phyloP scores from a whole-genome alignment of 2,113 vertebrate species.

The Vanacampus margaritifer region DNA sequence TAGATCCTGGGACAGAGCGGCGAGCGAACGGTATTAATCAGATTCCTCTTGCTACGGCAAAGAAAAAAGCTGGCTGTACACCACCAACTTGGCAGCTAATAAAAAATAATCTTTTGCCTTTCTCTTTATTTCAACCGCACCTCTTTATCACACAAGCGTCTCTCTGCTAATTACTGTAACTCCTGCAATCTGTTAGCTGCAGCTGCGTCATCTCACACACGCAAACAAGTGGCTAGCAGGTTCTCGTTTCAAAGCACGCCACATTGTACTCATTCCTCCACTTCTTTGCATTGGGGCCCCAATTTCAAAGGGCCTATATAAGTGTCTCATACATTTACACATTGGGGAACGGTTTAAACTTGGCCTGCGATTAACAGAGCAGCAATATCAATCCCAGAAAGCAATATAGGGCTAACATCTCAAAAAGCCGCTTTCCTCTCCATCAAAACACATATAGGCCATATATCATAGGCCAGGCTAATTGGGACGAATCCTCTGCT shows the following conservation, averaged over 20 bases:
- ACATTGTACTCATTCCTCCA: slow-evolving; percentile 65
- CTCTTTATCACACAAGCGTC: slow-evolving; percentile 50
- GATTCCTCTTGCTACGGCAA: slow-evolving; percentile 60
- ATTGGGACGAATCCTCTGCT: slow-evolving; percentile 47
- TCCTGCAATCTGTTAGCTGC: slow-evolving; percentile 63
- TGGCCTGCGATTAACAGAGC: slow-evolving; percentile 66
- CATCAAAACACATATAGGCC: slow-evolving; percentile 23
- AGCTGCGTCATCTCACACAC: slow-evolving; percentile 71
- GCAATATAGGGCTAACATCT: slow-evolving; percentile 69
- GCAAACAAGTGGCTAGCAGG: slow-evolving; percentile 75
- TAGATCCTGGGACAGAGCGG: slow-evolving; percentile 57
- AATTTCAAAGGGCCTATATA: slow-evolving; percentile 73
- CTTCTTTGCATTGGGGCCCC: slow-evolving; percentile 56
- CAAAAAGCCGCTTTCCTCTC: slow-evolving; percentile 34
- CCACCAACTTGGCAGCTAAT: slow-evolving; percentile 75
- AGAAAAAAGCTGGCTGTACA: slow-evolving; percentile 54
- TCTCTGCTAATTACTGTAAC: slow-evolving; percentile 63
- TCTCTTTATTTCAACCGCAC: slow-evolving; percentile 65
- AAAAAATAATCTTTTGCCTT: slow-evolving; percentile 73
- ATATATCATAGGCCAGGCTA: slow-evolving; percentile 46
- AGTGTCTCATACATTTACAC: slow-evolving; percentile 76
- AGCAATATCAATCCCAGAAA: slow-evolving; percentile 66
- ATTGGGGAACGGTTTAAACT: slow-evolving; percentile 74
- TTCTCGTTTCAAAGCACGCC: slow-evolving; percentile 72
- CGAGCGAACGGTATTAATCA: slow-evolving; percentile 43